phyloP scores from a whole-genome alignment of 2,113 vertebrate species.

The Phycodurus eques region DNA sequence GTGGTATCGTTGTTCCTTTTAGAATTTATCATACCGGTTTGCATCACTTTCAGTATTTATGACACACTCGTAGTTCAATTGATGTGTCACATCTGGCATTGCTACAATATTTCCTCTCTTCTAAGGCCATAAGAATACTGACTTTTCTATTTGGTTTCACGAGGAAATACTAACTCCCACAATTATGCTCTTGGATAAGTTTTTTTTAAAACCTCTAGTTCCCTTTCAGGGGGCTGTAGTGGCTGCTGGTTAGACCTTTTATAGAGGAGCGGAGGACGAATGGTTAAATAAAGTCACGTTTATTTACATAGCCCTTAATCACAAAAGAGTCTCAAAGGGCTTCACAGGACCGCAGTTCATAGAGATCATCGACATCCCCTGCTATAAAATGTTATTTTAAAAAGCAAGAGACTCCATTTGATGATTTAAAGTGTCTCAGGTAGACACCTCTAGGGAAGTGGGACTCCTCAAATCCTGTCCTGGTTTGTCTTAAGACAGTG shows the following conservation, averaged over 20 bases:
- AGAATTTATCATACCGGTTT: conserved; percentile 4
- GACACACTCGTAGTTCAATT: conserved; percentile 18
- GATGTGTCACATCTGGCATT: conserved; percentile 25
- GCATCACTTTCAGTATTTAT: conserved; percentile 14
- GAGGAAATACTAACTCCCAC: conserved; percentile 15
- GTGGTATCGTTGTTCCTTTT: conserved; percentile 16
- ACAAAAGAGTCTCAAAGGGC: background rate
- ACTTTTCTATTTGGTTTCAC: conserved; percentile 28
- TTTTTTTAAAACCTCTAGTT: conserved; percentile 16
- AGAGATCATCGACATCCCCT: background rate
- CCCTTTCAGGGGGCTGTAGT: background rate
- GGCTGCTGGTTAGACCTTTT: background rate
- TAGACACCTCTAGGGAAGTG: too few species aligned
- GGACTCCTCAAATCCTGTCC: too few species aligned
- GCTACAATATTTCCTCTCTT: conserved; percentile 47
- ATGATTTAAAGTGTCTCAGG: too few species aligned
- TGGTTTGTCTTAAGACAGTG: background rate
- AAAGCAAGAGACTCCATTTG: too few species aligned
- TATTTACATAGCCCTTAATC: background rate
- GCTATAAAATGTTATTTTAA: too few species aligned
- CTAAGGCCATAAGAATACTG: conserved; percentile 32
- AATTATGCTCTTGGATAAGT: conserved; percentile 10
- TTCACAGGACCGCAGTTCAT: background rate
- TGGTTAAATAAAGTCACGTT: background rate
- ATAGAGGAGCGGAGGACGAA: background rate